Conservation (phyloP, 2,888 invertebrate genomes). For the Cephus sareptanus region DNA sequence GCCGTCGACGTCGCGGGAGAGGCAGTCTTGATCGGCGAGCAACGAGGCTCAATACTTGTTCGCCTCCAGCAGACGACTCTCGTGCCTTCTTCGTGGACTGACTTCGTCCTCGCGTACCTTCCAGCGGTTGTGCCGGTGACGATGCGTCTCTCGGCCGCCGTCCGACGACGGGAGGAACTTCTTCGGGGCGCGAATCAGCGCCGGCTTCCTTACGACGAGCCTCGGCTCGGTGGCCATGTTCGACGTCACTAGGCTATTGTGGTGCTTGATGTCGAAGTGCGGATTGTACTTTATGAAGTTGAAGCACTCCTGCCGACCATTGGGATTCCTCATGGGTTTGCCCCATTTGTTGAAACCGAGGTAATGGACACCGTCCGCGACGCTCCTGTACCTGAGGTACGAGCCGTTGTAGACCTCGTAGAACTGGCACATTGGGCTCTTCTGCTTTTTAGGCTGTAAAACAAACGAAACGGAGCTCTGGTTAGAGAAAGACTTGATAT, state of each 20-base stretch:
- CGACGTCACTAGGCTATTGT: slow-evolving; percentile 71
- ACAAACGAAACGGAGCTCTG: background rate
- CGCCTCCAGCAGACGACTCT: slow-evolving; percentile 52
- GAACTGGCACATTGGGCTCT: slow-evolving; percentile 73
- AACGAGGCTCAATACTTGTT: slow-evolving; percentile 59
- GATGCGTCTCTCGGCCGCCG: slow-evolving; percentile 51
- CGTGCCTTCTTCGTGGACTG: slow-evolving; percentile 53
- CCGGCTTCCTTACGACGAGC: slow-evolving; percentile 64
- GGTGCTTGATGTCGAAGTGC: slow-evolving; percentile 72
- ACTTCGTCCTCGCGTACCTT: slow-evolving; percentile 48
- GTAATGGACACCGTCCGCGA: slow-evolving; percentile 71
- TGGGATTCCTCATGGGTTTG: slow-evolving; percentile 66
- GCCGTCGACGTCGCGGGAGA: slow-evolving; percentile 31
- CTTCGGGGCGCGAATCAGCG: slow-evolving; percentile 49
- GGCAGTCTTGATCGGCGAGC: slow-evolving; percentile 64
- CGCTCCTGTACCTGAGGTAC: slow-evolving; percentile 74
- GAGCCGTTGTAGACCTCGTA: slow-evolving; percentile 74
- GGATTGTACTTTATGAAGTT: slow-evolving; percentile 74
- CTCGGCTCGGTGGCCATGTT: slow-evolving; percentile 57
- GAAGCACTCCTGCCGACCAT: slow-evolving; percentile 70
- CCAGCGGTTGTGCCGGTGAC: slow-evolving; percentile 60
- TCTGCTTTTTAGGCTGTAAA: slow-evolving; percentile 71
- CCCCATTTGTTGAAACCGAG: slow-evolving; percentile 75
- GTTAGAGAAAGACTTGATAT: background rate
- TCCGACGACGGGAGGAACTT: slow-evolving; percentile 43